A percentile compares a stretch with the other conserved stretches of the same genome.
These are phyloP conservation scores for Lasioglossum vierecki DNA, from an alignment of 2,888 invertebrate species.

Conservation along the genomic window DNA sequence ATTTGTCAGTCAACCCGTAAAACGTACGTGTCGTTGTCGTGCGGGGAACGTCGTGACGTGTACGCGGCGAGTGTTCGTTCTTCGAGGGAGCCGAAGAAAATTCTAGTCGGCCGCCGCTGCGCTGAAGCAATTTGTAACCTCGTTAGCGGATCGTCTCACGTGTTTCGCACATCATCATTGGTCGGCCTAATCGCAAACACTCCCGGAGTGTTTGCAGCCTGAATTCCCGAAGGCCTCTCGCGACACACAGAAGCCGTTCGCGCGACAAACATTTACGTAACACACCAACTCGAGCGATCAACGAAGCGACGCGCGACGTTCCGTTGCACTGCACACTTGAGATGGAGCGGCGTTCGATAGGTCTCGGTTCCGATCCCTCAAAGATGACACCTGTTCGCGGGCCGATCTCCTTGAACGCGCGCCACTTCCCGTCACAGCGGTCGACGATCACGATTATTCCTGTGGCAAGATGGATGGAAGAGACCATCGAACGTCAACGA, in stretches of 20 bases:
- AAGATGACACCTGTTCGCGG: slow-evolving; percentile 15
- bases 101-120: not conserved
- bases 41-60: not conserved
- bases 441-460: not conserved
- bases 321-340: slow-evolving; percentile 37
- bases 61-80: not conserved
- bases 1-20: slow-evolving; percentile 22
- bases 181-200: not conserved
- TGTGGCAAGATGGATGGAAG: not conserved
- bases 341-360: not conserved
- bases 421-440: not conserved
- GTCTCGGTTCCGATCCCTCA: not conserved
- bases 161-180: not conserved
- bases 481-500: not conserved
- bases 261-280: slow-evolving; percentile 24
- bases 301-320: not conserved
- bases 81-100: slow-evolving; percentile 11
- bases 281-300: slow-evolving; percentile 2
- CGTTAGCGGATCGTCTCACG: slow-evolving; percentile 21
- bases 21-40: not conserved
- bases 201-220: not conserved
- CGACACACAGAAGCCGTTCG: not conserved
- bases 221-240: slow-evolving; percentile 22
- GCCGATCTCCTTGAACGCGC: not conserved
- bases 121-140: slow-evolving; percentile 5